Evolutionary conservation across 2,888 invertebrate species (phyloP).

Genomic region (Netelia melanura): DNA sequence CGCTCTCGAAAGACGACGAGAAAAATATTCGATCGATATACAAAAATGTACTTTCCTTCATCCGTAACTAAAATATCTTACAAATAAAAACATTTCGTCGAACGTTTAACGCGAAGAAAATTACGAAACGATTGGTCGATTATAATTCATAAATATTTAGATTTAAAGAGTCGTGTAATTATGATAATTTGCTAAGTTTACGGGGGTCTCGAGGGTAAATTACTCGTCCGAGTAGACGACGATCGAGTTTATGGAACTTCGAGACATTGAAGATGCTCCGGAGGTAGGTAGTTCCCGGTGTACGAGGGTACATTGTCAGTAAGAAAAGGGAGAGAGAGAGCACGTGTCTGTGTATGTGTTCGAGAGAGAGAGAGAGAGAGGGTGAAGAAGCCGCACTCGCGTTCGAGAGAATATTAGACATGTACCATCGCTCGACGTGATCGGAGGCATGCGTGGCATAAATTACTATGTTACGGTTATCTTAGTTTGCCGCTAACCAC

Average conservation of each 20-base stretch:
- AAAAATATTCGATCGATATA: slow-evolving; percentile 14
- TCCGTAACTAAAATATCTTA: neutral
- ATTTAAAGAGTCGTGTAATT: neutral
- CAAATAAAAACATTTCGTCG: neutral
- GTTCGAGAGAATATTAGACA: neutral
- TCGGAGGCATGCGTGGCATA: slow-evolving; percentile 7
- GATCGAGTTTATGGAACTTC: slow-evolving; percentile 14
- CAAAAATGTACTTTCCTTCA: neutral
- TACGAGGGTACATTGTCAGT: no score
- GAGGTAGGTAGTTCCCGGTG: neutral
- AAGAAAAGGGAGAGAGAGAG: neutral
- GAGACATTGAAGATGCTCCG: slow-evolving; percentile 15
- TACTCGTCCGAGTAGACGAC: slow-evolving; percentile 3
- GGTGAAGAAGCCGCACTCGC: neutral
- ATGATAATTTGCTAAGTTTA: slow-evolving; percentile 8
- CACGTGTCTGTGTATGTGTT: no score
- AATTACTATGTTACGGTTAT: neutral
- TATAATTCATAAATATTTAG: neutral
- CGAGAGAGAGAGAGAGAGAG: no score
- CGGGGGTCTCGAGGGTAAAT: neutral
- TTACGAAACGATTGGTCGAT: neutral
- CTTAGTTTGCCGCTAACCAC: neutral
- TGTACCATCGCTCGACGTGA: neutral
- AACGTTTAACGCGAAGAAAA: neutral
- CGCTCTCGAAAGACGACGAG: neutral